Conservation (phyloP, 2,113 vertebrate species). For the Pseudonaja textilis region DNA sequence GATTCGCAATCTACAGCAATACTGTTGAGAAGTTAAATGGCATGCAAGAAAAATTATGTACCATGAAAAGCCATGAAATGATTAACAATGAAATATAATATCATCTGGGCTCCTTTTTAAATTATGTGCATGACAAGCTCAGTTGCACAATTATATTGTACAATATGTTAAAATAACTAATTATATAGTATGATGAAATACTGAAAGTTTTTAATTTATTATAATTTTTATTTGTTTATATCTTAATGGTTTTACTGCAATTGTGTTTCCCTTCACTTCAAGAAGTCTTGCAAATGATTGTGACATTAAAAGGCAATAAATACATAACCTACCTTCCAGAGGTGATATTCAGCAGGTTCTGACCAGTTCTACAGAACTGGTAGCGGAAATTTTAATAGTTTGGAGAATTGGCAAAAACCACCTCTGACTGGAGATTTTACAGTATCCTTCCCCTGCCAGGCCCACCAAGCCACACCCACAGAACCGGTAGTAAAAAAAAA, state of each 20-base stretch:
- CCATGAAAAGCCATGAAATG: background rate
- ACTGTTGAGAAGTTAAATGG: background rate
- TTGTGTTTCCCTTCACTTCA: background rate
- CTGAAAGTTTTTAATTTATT: background rate
- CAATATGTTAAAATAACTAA: background rate
- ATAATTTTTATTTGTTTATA: background rate
- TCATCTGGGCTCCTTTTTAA: background rate
- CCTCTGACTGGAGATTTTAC: too few relatives aligned
- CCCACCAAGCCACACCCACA: too few relatives aligned
- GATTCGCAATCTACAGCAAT: background rate
- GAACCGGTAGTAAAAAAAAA: too few relatives aligned
- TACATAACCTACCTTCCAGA: background rate
- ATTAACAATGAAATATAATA: background rate
- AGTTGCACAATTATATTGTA: background rate
- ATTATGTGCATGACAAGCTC: background rate
- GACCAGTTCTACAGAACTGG: too few relatives aligned
- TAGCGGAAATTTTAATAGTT: too few relatives aligned
- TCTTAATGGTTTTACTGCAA: background rate
- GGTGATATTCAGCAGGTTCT: too few relatives aligned
- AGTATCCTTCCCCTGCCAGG: too few relatives aligned
- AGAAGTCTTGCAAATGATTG: background rate
- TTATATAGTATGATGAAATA: background rate
- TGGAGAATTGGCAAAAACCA: too few relatives aligned
- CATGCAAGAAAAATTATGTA: background rate
- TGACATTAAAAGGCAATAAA: background rate